Percentiles rank a stretch among this genome's conserved stretches.
Conservation (phyloP, 2,797 vertebrate genomes). For the Telmatherina bonti region DNA sequence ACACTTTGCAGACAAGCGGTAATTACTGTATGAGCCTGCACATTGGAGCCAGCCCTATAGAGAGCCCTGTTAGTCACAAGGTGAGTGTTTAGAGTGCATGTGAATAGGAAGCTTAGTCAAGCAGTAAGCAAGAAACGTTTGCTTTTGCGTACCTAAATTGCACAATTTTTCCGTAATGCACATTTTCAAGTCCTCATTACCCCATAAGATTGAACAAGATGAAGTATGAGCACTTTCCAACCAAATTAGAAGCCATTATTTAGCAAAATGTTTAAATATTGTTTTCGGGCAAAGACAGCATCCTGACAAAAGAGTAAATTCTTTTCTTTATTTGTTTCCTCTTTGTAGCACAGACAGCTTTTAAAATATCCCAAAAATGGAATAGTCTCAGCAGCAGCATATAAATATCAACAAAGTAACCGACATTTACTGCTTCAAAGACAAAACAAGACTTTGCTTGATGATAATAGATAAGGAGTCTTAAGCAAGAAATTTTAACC, state of each 20-base stretch:
- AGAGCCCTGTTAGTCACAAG: not conserved
- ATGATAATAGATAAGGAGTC: conserved; percentile 7
- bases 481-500: conserved; percentile 23
- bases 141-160: not conserved
- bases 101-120: not conserved
- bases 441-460: conserved; percentile 15
- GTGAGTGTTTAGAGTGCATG: not conserved
- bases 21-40: conserved; percentile 24
- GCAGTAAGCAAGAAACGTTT: not conserved
- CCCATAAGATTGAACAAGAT: not conserved
- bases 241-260: not conserved
- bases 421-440: conserved; percentile 4
- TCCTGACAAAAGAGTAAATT: not conserved
- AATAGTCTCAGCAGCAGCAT: not conserved
- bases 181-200: not conserved
- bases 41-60: conserved; percentile 2
- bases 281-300: not conserved
- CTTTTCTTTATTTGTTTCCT: not conserved
- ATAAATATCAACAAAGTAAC: not conserved
- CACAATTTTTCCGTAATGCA: not conserved
- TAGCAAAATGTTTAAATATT: not conserved
- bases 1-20: conserved; percentile 17
- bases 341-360: not conserved
- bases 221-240: not conserved
- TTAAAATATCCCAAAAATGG: not conserved